A percentile compares a stretch with the other conserved stretches of the same genome.
phyloP scores from a whole-genome alignment of 1,140 invertebrate species.

The Helicorthomorpha holstii region DNA sequence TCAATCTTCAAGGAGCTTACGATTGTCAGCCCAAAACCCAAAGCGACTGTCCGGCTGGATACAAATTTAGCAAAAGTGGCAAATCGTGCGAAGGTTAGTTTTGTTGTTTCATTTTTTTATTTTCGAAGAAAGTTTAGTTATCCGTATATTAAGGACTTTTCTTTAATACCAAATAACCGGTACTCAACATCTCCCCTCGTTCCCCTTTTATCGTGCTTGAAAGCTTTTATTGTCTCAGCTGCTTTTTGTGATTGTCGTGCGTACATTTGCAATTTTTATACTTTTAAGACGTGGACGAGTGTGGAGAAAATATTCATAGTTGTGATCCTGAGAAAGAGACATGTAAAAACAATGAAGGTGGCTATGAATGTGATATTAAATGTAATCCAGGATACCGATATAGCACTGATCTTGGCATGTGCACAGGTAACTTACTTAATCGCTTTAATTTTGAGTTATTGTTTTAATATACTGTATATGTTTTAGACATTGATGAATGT shows the following conservation, averaged over 20 bases:
- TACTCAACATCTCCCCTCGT: too few relatives aligned
- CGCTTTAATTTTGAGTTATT: too few relatives aligned
- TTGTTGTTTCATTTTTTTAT: too few relatives aligned
- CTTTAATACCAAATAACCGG: too few relatives aligned
- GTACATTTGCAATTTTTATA: too few relatives aligned
- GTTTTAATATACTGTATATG: too few relatives aligned
- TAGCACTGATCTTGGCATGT: neutral
- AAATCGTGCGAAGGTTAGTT: conserved; percentile 22
- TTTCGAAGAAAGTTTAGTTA: too few relatives aligned
- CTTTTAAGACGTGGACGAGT: conserved; percentile 49
- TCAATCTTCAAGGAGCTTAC: conserved; percentile 24
- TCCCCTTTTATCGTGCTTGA: neutral
- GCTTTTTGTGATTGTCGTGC: too few relatives aligned
- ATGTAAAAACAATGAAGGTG: conserved; percentile 50
- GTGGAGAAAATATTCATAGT: conserved; percentile 34
- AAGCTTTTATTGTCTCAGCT: neutral
- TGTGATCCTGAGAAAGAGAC: conserved; percentile 42
- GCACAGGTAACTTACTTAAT: neutral
- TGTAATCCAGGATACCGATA: conserved; percentile 4
- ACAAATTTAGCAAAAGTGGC: conserved; percentile 12
- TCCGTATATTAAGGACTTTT: too few relatives aligned
- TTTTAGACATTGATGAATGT: conserved; percentile 53
- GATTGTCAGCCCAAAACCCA: conserved; percentile 20
- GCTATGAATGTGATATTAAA: conserved; percentile 19
- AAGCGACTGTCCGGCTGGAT: conserved; percentile 18